These are phyloP conservation scores for Drosophila lacteicornis DNA, from an alignment of 1,140 invertebrate species.

Conservation along the genomic window DNA sequence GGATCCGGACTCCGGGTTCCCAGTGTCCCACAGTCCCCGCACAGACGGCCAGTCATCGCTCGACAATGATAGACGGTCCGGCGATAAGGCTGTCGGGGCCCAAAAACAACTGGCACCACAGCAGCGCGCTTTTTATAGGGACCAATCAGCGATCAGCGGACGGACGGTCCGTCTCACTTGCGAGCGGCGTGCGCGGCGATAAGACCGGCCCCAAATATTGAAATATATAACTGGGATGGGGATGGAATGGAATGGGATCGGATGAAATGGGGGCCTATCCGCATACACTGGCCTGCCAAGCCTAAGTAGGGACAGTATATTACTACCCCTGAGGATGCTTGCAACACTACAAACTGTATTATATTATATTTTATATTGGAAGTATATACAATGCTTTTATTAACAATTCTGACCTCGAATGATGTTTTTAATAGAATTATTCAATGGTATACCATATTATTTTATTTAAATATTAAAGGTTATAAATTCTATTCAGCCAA, in stretches of 20 bases:
- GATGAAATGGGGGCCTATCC: conserved; percentile 9
- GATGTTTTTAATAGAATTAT: no score
- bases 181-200: conserved; percentile 71
- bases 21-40: neutral
- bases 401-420: no score
- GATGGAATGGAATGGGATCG: neutral
- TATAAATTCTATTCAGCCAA: no score
- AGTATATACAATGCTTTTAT: no score
- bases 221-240: conserved; percentile 5
- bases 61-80: conserved; percentile 42
- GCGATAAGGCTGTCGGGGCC: conserved; percentile 54
- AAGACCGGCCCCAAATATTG: conserved; percentile 30
- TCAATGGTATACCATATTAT: no score
- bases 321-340: neutral
- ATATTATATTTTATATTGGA: no score
- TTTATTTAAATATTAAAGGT: no score
- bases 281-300: conserved; percentile 40
- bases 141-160: conserved; percentile 56
- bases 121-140: conserved; percentile 73
- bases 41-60: conserved; percentile 31
- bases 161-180: conserved; percentile 30
- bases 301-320: neutral
- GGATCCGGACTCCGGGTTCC: conserved; percentile 1
- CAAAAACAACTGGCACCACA: conserved; percentile 72
- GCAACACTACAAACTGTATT: no score